phyloP scores from a whole-genome alignment of 2,888 invertebrate species.

The Globia sparganii region DNA sequence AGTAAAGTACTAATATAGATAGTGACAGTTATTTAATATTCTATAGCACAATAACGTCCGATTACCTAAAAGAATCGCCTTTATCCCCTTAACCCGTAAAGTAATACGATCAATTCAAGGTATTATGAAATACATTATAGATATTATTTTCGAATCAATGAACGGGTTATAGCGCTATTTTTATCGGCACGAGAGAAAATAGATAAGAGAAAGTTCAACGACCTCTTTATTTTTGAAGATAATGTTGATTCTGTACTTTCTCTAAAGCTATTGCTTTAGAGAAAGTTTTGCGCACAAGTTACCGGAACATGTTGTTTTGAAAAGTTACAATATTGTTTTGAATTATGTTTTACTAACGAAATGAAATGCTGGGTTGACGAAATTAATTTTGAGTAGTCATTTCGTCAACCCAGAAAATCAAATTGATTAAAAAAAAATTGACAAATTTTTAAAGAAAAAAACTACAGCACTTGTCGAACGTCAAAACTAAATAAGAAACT shows the following conservation, averaged over 20 bases:
- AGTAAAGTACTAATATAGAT: no score
- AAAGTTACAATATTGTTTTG: constrained; percentile 23
- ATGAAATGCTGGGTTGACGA: neutral
- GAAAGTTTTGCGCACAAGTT: constrained; percentile 36
- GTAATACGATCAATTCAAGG: constrained; percentile 6
- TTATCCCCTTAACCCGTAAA: neutral
- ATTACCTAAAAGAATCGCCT: neutral
- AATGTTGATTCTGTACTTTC: constrained; percentile 19
- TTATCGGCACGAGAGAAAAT: constrained; percentile 12
- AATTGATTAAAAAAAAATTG: no score
- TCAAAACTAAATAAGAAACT: no score
- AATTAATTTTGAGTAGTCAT: no score
- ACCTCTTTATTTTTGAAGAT: constrained; percentile 40
- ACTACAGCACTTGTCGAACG: no score
- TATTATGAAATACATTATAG: constrained; percentile 2
- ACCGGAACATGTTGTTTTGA: constrained; percentile 28
- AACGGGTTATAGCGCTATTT: constrained; percentile 38
- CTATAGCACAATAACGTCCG: no score
- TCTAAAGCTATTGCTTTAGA: no score
- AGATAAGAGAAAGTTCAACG: constrained; percentile 17
- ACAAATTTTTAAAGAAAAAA: no score
- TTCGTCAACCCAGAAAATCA: no score
- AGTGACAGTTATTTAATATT: no score
- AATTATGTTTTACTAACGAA: constrained; percentile 21
- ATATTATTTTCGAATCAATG: constrained; percentile 35